These are phyloP conservation scores for Erythrolamprus reginae DNA, from an alignment of 2,113 vertebrate species.

Conservation along the genomic window DNA sequence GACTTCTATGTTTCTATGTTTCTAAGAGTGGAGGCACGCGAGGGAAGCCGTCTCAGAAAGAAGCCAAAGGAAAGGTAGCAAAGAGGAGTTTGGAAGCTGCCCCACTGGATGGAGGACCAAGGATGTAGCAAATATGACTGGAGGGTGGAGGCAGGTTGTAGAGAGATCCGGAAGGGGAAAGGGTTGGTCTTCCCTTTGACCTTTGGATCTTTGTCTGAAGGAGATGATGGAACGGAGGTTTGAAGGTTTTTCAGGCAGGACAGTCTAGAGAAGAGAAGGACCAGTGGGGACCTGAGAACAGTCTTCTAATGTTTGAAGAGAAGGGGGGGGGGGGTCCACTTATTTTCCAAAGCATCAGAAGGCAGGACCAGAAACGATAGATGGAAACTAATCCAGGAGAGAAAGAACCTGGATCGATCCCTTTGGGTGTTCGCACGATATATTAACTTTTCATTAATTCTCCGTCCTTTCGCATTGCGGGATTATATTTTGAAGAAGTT, in stretches of 20 bases:
- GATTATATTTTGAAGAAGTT: background rate
- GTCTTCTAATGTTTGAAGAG: no score
- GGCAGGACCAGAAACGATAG: no score
- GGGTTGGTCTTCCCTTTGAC: background rate
- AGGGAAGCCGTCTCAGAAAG: background rate
- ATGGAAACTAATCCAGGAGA: no score
- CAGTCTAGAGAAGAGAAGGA: no score
- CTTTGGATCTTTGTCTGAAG: background rate
- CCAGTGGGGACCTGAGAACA: accelerated
- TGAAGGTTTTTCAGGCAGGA: background rate
- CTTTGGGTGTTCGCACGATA: background rate
- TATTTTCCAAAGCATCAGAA: no score
- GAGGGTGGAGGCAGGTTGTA: background rate
- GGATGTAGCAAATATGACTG: background rate
- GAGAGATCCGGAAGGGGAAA: background rate
- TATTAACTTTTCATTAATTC: background rate
- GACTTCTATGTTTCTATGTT: no score
- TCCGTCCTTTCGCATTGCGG: background rate
- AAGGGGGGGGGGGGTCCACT: no score
- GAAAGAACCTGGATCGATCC: background rate
- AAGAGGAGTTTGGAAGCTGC: background rate
- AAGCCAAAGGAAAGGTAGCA: background rate
- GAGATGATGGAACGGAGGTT: background rate
- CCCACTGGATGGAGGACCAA: background rate
- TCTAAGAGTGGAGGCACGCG: no score